Evolutionary conservation across 2,888 invertebrate genomes (phyloP).

Genomic region (Archips xylosteana): DNA sequence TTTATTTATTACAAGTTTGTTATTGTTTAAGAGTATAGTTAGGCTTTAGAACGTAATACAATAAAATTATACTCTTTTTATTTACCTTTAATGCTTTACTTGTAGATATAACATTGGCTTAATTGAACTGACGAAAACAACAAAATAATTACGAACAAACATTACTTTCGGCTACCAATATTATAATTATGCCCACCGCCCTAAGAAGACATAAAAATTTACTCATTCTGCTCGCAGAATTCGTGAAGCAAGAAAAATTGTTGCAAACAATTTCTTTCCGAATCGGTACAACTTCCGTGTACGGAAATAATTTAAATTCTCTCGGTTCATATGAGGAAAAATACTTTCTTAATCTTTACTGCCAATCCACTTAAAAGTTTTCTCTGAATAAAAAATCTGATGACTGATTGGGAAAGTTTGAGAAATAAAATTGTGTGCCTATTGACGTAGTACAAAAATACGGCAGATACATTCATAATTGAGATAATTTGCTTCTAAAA

Average conservation of each 20-base stretch:
- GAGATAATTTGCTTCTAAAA: too few species aligned
- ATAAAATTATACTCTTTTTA: too few species aligned
- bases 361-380: slow-evolving; percentile 30
- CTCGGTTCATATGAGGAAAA: slow-evolving; percentile 18
- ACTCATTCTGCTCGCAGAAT: slow-evolving; percentile 19
- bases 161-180: neutral
- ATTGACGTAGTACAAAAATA: neutral
- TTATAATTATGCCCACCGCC: neutral
- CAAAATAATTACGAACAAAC: neutral
- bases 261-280: slow-evolving; percentile 34
- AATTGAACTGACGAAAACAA: neutral
- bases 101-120: too few species aligned
- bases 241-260: slow-evolving; percentile 25
- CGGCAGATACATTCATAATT: too few species aligned
- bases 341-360: slow-evolving; percentile 27
- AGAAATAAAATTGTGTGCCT: neutral
- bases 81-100: too few species aligned
- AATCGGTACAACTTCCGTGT: slow-evolving; percentile 28
- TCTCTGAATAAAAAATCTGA: slow-evolving; percentile 3
- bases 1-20: too few species aligned
- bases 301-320: slow-evolving; percentile 29
- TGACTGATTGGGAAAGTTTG: slow-evolving; percentile 6
- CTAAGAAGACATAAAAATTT: slow-evolving; percentile 25
- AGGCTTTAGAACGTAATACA: too few species aligned
- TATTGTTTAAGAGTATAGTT: too few species aligned